Base-by-base conservation (phyloP, 2,888 invertebrate genomes). In the Hemaris fuciformis region DNA sequence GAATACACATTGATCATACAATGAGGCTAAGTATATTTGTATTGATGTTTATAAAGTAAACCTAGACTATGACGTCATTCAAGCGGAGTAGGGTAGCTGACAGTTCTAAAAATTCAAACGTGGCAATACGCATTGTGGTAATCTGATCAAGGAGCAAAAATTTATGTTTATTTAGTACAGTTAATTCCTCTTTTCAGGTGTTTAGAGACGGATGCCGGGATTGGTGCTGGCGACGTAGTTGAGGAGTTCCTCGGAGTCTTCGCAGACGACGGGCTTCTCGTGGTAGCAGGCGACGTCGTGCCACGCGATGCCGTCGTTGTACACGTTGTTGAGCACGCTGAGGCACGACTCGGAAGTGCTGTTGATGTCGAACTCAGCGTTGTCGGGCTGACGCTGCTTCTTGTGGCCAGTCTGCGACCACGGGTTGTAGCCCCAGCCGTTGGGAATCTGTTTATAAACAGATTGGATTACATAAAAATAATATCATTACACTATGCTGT, bases 251-350 rank as follows among this genome's bases (percentile, higher is more conserved):
- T 97, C 97, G 66, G 96, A 96, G 88, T 98, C 98, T 84, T 98
- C 98, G 86, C 98, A 98, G 72, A 98, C 95, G 83, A 98, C 95
- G 1, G 98, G 98, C 83, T 98, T 98, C 89, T 98, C 97, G 89
- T 98, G 98, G 88, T 98, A 97, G 88, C 98, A 98, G 69, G 97
- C 97, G 60, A 98, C 97, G 87, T 98, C 98, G 89, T 98, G 98
- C 98, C 98, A 98, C 70, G 97, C 97, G 83, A 98, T 97, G 69
- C 98, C 98, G 81, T 98, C 98, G 80, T 96, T 97, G 94, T 98
- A 98, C 6, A 98, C 98, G 87, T 98, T 98, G 93, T 98, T 98
- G 68, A 98, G 93, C 67, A 98, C 94, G 62, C 97, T 96, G 77
- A 98, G 87, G 78, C 98, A 98, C 41, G 98, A 97, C 85, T 98